These are phyloP conservation scores for Xerus rutilus DNA, from an alignment of 2,797 vertebrate genomes.

Conservation along the genomic window DNA sequence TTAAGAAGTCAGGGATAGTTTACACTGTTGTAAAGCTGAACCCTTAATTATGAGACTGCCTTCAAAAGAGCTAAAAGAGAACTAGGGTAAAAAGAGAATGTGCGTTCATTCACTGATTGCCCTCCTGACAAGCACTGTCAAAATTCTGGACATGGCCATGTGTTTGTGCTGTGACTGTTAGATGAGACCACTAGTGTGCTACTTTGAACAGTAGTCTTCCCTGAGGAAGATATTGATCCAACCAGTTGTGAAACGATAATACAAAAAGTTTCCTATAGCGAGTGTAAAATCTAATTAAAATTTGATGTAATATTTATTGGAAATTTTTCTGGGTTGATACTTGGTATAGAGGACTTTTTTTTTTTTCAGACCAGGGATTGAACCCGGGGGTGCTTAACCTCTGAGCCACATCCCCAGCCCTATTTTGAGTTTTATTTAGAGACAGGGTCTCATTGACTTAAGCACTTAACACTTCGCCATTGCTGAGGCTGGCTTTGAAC, in stretches of 20 bases:
- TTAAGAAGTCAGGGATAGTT: too few relatives aligned
- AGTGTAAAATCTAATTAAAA: slow-evolving; percentile 54
- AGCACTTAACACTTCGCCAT: too few relatives aligned
- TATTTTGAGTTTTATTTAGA: too few relatives aligned
- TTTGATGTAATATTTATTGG: slow-evolving; percentile 41
- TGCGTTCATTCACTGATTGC: not conserved
- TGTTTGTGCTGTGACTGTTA: not conserved
- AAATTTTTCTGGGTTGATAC: not conserved
- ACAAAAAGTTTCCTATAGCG: not conserved
- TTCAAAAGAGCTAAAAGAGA: not conserved
- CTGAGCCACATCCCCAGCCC: too few relatives aligned
- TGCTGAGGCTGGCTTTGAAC: too few relatives aligned
- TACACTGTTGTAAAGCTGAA: not conserved
- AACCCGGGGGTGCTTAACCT: not conserved
- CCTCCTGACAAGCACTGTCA: not conserved
- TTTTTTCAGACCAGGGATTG: not conserved
- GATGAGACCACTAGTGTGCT: not conserved
- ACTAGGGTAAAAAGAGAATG: not conserved
- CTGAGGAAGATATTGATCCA: not conserved
- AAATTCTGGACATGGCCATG: not conserved
- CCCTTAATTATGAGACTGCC: not conserved
- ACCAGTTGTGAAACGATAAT: slow-evolving; percentile 1
- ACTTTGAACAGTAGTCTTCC: not conserved
- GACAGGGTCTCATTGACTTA: too few relatives aligned
- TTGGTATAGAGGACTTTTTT: not conserved